Conservation (phyloP, 64 coral and sea anemone genomes). For the Actinia equina region DNA sequence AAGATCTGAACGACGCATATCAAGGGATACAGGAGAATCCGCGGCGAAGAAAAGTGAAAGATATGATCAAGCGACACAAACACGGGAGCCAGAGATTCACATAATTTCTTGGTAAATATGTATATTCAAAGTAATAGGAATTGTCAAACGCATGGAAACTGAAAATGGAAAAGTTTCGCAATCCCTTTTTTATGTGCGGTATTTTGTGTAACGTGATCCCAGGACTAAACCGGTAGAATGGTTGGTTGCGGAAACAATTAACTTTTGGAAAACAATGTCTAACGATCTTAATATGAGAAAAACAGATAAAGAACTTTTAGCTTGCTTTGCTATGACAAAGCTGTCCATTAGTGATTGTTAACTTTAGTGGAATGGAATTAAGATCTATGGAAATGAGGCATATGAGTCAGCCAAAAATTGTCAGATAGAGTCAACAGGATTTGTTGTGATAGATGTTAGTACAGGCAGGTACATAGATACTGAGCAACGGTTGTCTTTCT, state of each 20-base stretch:
- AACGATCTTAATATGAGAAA: not conserved
- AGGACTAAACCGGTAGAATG: not conserved
- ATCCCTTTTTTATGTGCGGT: not conserved
- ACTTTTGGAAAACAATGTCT: not conserved
- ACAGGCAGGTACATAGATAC: not conserved
- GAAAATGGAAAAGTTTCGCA: not conserved
- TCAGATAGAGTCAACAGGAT: not conserved
- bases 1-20: not conserved
- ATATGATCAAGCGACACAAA: not conserved
- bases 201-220: not conserved
- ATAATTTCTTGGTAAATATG: not conserved
- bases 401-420: not conserved
- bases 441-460: not conserved
- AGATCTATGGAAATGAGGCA: not conserved
- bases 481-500: not conserved
- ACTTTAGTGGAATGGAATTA: not conserved
- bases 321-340: not conserved
- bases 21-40: not conserved
- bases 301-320: not conserved
- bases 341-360: not conserved
- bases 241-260: not conserved
- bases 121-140: not conserved
- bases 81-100: no score
- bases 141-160: not conserved
- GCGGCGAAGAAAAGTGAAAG: not conserved